These are phyloP conservation scores for Callosobruchus maculatus DNA, from an alignment of 2,888 invertebrate genomes.

Conservation along the genomic window DNA sequence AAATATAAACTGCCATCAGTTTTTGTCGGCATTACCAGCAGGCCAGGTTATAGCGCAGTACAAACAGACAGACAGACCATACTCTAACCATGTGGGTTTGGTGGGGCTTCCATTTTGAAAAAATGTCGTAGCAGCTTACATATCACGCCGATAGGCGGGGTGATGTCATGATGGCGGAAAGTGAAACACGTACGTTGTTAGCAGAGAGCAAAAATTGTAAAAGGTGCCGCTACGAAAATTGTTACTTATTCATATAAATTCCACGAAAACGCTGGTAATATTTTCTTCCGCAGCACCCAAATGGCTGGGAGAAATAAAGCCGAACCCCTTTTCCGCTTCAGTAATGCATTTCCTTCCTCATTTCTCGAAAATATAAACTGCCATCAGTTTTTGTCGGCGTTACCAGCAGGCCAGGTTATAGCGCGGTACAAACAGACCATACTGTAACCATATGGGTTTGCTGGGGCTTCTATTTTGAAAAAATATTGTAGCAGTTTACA, in stretches of 20 bases:
- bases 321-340: background rate
- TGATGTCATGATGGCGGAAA: no score
- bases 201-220: no score
- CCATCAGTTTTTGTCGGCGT: background rate
- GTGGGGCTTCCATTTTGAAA: no score
- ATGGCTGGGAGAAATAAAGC: background rate
- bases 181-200: no score
- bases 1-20: background rate
- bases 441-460: no score
- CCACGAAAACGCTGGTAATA: background rate
- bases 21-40: background rate
- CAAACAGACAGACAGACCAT: no score
- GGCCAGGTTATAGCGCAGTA: background rate
- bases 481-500: no score
- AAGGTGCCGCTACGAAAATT: background rate
- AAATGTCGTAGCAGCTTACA: no score
- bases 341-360: background rate
- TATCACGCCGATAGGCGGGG: no score
- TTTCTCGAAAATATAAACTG: background rate
- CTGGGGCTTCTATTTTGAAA: no score
- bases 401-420: background rate
- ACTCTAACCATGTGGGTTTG: no score
- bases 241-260: background rate
- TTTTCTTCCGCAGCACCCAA: background rate
- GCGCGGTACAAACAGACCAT: background rate